Evolutionary conservation across 2,888 invertebrate genomes (phyloP).

Genomic region (Rambutsinella grinnellia): DNA sequence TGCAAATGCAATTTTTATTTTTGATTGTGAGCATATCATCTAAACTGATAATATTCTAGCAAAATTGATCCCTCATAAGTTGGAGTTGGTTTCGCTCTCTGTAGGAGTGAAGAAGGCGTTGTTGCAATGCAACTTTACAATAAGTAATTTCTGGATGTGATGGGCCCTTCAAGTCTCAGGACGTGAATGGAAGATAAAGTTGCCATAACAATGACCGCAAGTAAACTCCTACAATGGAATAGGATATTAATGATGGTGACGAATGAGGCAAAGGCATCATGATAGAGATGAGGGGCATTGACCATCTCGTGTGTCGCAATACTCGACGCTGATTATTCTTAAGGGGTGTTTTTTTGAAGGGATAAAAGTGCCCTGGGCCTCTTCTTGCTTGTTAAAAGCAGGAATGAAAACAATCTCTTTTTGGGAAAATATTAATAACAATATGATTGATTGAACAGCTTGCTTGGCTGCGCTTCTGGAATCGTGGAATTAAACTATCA

Average conservation of each 20-base stretch:
- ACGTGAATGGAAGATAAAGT: constrained; percentile 11
- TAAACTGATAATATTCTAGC: no score
- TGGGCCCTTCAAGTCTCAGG: neutral
- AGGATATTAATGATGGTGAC: constrained; percentile 1
- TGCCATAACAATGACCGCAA: constrained; percentile 47
- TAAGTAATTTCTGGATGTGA: neutral
- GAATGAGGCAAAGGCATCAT: neutral
- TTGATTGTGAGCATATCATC: no score
- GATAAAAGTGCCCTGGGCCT: no score
- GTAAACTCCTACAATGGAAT: constrained; percentile 18
- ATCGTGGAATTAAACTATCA: no score
- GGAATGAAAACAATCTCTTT: no score
- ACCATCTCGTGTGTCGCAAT: constrained; percentile 50
- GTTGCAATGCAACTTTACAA: neutral
- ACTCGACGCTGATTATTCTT: neutral
- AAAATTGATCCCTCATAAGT: no score
- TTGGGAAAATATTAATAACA: no score
- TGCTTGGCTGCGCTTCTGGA: no score
- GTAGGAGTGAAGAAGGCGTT: neutral
- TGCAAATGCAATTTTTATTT: no score
- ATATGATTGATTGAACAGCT: no score
- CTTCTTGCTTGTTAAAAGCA: no score
- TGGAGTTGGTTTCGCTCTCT: neutral
- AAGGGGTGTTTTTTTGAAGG: no score
- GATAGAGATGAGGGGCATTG: constrained; percentile 34